Evolutionary conservation across 2,797 vertebrate species (phyloP).

Genomic region (Alca torda): DNA sequence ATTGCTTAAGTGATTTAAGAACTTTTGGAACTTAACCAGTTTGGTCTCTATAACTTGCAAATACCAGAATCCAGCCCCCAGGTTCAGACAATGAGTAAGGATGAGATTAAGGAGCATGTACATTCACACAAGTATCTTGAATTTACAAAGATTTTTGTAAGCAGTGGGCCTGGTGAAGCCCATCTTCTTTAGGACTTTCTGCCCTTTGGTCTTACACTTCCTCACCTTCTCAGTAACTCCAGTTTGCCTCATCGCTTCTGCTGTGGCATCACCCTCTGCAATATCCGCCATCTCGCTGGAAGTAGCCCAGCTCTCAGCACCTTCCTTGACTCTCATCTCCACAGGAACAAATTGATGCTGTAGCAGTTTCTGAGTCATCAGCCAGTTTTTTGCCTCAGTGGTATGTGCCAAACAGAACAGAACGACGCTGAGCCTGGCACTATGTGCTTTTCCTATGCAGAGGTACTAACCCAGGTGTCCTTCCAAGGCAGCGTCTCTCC

Average conservation of each 20-base stretch:
- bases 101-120: not conserved
- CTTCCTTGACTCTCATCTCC: not conserved
- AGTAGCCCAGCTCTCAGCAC: not conserved
- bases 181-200: not conserved
- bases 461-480: not conserved
- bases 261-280: not conserved
- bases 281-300: not conserved
- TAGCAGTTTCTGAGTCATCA: not conserved
- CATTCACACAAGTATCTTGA: not conserved
- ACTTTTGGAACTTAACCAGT: not conserved
- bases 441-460: not conserved
- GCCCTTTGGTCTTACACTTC: not conserved
- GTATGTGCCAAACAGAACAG: not conserved
- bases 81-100: not conserved
- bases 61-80: not conserved
- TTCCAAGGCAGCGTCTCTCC: not conserved
- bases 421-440: not conserved
- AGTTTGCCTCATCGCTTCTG: not conserved
- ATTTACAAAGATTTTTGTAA: not conserved
- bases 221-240: not conserved
- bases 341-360: not conserved
- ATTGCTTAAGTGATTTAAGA: not conserved
- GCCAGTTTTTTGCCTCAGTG: not conserved
- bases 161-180: not conserved
- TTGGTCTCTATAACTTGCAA: not conserved